Percentiles rank a stretch among this genome's conserved stretches.
These are phyloP conservation scores for Empidonax alnorum DNA, from an alignment of 2,113 vertebrate species.

Conservation along the genomic window DNA sequence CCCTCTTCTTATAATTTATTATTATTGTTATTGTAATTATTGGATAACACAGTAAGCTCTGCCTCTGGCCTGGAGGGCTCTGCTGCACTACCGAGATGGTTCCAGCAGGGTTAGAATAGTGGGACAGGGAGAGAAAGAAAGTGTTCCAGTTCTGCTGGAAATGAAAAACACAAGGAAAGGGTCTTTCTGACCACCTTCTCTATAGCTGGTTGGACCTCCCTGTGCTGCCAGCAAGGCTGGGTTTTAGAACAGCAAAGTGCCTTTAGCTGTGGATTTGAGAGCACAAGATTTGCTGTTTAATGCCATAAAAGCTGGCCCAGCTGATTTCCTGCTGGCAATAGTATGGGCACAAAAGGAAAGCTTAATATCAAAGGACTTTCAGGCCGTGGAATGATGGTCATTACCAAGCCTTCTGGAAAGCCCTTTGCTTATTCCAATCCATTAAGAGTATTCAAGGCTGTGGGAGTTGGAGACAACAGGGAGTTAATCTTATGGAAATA, in stretches of 20 bases:
- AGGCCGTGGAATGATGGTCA: background rate
- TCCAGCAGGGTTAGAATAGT: background rate
- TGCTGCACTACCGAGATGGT: background rate
- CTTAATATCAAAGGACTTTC: background rate
- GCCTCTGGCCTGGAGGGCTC: background rate
- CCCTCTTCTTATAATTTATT: background rate
- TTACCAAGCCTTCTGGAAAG: background rate
- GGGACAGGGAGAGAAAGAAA: background rate
- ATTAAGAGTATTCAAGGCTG: background rate
- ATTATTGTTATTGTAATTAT: background rate
- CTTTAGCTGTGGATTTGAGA: background rate
- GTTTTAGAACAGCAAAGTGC: background rate
- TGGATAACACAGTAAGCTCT: background rate
- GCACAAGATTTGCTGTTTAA: background rate
- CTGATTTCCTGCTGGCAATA: background rate
- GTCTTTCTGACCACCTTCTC: background rate
- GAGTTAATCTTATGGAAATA: background rate
- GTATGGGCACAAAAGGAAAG: background rate
- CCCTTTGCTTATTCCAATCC: background rate
- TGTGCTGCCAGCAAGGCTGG: background rate
- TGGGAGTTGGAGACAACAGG: background rate
- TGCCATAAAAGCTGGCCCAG: background rate
- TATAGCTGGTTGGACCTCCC: background rate
- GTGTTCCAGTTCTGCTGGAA: background rate
- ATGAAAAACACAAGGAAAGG: background rate